Evolutionary conservation across 2,797 vertebrate genomes (phyloP).

Genomic region (Esox lucius): DNA sequence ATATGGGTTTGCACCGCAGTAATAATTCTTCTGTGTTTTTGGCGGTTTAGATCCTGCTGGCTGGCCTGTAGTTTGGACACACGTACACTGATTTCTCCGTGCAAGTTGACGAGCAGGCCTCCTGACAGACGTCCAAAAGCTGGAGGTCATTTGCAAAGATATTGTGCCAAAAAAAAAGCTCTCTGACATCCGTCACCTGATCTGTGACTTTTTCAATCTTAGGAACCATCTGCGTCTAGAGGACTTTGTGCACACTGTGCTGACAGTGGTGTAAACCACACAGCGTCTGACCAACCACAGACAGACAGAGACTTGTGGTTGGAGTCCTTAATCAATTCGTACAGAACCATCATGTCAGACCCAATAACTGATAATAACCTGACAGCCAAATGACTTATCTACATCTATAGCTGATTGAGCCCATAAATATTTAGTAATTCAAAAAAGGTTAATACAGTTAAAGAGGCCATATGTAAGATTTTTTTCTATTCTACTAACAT

Average conservation of each 20-base stretch:
- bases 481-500: too few relatives aligned
- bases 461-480: too few relatives aligned
- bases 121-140: conserved; percentile 77
- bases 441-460: too few relatives aligned
- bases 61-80: conserved; percentile 75
- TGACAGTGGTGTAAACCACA: conserved; percentile 80
- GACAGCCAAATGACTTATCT: background rate
- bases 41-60: conserved; percentile 76
- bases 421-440: too few relatives aligned
- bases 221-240: conserved; percentile 73
- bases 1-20: background rate
- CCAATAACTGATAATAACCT: conserved; percentile 41
- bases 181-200: conserved; percentile 78
- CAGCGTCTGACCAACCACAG: conserved; percentile 69
- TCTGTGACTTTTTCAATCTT: conserved; percentile 65
- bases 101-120: conserved; percentile 83
- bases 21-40: conserved; percentile 17
- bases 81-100: conserved; percentile 71
- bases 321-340: conserved; percentile 80
- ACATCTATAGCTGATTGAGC: background rate
- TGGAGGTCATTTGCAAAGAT: conserved; percentile 78
- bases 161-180: conserved; percentile 82
- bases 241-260: conserved; percentile 83
- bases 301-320: conserved; percentile 78
- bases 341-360: conserved; percentile 81